phyloP scores from a whole-genome alignment of 2,888 invertebrate species.

The Platycheirus albimanus region DNA sequence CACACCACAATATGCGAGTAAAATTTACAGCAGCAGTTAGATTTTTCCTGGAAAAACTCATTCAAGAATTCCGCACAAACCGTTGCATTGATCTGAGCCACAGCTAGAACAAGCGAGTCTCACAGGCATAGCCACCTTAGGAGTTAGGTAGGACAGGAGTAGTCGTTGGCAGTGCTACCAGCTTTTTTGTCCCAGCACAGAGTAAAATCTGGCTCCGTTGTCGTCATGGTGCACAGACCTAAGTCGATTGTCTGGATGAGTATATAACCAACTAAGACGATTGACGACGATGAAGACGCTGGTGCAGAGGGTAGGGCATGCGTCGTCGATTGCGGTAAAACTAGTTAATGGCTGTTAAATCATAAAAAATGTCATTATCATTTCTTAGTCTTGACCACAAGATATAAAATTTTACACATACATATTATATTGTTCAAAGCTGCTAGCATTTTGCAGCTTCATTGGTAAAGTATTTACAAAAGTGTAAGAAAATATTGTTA shows the following conservation, averaged over 20 bases:
- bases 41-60: conserved; percentile 73
- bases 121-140: conserved; percentile 50
- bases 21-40: conserved; percentile 71
- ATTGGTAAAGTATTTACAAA: background rate
- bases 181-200: conserved; percentile 29
- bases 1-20: conserved; percentile 59
- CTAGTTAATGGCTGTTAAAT: conserved; percentile 73
- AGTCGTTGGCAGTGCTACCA: conserved; percentile 23
- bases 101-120: conserved; percentile 34
- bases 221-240: conserved; percentile 33
- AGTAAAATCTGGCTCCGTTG: conserved; percentile 30
- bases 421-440: conserved; percentile 59
- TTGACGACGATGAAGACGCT: conserved; percentile 7
- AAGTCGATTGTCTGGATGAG: conserved; percentile 55
- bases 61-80: conserved; percentile 73
- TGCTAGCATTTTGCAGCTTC: conserved; percentile 6
- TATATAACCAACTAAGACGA: conserved; percentile 9
- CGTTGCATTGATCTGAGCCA: conserved; percentile 50
- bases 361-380: conserved; percentile 74
- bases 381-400: conserved; percentile 69
- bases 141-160: conserved; percentile 32
- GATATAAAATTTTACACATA: conserved; percentile 62
- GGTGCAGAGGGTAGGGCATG: conserved; percentile 23
- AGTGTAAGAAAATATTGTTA: background rate
- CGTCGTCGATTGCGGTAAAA: conserved; percentile 71